A percentile compares a stretch with the other conserved stretches of the same genome.
phyloP scores from a whole-genome alignment of 2,888 invertebrate genomes.

The Zygaena filipendulae region DNA sequence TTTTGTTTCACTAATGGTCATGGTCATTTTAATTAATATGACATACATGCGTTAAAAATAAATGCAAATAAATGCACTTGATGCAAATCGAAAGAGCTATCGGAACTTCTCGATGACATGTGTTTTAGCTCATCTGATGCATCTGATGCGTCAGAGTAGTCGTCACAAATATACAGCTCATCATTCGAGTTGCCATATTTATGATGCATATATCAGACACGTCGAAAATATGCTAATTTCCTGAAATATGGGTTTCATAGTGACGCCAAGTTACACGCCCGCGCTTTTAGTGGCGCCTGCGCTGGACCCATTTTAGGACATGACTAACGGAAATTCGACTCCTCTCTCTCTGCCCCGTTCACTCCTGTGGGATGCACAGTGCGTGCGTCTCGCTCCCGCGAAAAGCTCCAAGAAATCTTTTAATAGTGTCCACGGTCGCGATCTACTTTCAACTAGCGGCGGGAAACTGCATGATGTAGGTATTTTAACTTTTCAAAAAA shows the following conservation, averaged over 20 bases:
- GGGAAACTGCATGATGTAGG: conserved; percentile 54
- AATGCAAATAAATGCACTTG: too few species aligned
- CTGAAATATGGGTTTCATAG: conserved; percentile 63
- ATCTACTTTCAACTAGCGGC: conserved; percentile 66
- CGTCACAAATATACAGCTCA: conserved; percentile 39
- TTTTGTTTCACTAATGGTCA: too few species aligned
- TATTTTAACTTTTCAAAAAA: conserved; percentile 33
- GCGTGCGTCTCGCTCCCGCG: conserved; percentile 54
- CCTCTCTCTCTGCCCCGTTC: conserved; percentile 62
- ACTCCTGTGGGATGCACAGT: conserved; percentile 51
- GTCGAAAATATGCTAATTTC: conserved; percentile 41
- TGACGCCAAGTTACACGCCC: conserved; percentile 65
- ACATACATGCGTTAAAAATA: too few species aligned
- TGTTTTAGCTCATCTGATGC: conserved; percentile 21
- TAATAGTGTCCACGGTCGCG: conserved; percentile 71
- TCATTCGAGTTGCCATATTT: conserved; percentile 30
- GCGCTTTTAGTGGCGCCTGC: conserved; percentile 69
- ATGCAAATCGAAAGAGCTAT: too few species aligned
- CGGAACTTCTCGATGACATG: too few species aligned
- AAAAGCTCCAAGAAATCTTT: conserved; percentile 69
- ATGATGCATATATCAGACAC: conserved; percentile 44
- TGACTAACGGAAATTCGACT: conserved; percentile 75
- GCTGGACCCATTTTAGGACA: conserved; percentile 78
- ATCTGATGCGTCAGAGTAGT: conserved; percentile 48
- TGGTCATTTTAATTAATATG: too few species aligned